Base-by-base conservation (phyloP, 37 sponge, comb jelly and placozoan genomes). In the Beroe forskalii region DNA sequence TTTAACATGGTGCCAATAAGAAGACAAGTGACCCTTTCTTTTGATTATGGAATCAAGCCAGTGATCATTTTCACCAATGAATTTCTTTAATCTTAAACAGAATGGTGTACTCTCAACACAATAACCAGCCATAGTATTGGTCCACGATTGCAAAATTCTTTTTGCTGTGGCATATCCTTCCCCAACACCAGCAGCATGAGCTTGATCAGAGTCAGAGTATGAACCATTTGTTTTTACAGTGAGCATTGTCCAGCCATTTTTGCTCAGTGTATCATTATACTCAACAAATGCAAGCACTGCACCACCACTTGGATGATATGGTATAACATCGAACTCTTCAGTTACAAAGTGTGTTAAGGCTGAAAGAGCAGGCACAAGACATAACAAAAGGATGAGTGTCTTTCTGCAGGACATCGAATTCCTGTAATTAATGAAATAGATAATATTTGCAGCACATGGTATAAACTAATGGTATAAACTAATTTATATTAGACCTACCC, bases 141-240 rank as follows among this genome's bases (percentile, higher is more conserved):
- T 38, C 86, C 86, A 80, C 19, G 38, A 33, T 27, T 80, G 86
- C n/a, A 80, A 62, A 32, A 98, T 98, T 61, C 92, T 90, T 30
- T 91, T 61, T 20, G 92, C 96, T 22, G 95, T 96, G 30, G 93
- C 90, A 62, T 67, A 67, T 24, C 93, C 96, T 72, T 97, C 99
- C 62, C 93, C 55, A 76, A 67, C 76, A 6, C 99, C 99, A 62
- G 96, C 96, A 6, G 91, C 89, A 60, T 93, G 91, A 33, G 95
- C 95, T 40, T 95, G 83, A 41, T 91, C 92, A 31, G 91, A 89
- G 67, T 94, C 94, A 0, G 90, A 28, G 62, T 89, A 55, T 23
- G 86, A 80, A 6, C 86, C 86, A 80, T 80, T 80, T 0, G 86
- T 80, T 22, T 3, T 42, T 22, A 80, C 40, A 42, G 55, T 80